These are phyloP conservation scores for Globodera rostochiensis DNA, from an alignment of 1,140 invertebrate genomes.

Conservation along the genomic window DNA sequence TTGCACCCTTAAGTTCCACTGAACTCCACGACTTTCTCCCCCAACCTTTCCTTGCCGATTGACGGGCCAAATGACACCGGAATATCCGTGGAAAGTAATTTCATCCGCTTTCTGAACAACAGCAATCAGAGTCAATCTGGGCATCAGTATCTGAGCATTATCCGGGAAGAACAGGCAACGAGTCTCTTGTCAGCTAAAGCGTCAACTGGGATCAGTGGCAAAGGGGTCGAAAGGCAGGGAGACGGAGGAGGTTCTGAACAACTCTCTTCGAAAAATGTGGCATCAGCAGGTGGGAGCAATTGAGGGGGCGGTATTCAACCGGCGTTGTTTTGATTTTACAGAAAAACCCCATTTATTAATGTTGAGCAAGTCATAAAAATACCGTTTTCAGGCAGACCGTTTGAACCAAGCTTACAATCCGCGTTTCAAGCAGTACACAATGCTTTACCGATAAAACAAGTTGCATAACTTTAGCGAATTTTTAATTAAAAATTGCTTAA, in stretches of 20 bases:
- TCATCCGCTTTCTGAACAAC: neutral
- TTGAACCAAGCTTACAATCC: no score
- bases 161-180: neutral
- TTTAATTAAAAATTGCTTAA: neutral
- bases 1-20: neutral
- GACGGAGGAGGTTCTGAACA: neutral
- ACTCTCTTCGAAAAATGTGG: neutral
- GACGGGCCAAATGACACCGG: neutral
- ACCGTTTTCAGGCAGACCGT: no score
- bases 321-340: no score
- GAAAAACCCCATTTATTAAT: no score
- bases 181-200: neutral
- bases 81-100: neutral
- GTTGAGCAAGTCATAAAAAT: no score
- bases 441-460: neutral
- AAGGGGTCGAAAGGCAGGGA: neutral
- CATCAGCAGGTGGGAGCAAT: neutral
- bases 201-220: neutral
- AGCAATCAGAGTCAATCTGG: neutral
- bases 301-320: no score
- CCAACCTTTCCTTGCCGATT: neutral
- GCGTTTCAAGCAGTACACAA: no score
- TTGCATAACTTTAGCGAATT: neutral
- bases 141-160: neutral
- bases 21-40: neutral